Conservation (phyloP, 2,797 vertebrate genomes). For the Sebastes vulpes region DNA sequence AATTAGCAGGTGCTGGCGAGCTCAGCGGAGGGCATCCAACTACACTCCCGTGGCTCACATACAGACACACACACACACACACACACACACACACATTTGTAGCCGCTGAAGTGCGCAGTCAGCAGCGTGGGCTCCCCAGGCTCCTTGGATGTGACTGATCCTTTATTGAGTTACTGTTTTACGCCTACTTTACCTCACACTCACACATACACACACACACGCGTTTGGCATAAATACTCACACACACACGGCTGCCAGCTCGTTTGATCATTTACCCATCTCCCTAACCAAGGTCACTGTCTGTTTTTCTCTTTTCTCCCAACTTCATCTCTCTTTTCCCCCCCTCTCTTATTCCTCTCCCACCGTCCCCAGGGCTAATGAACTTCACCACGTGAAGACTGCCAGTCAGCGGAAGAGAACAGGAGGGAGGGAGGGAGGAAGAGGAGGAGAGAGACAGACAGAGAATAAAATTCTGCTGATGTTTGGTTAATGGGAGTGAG, state of each 20-base stretch:
- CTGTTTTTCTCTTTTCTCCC: slow-evolving; percentile 81
- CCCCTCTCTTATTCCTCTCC: slow-evolving; percentile 73
- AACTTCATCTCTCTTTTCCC: slow-evolving; percentile 70
- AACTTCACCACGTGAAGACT: slow-evolving; percentile 85
- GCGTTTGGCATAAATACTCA: slow-evolving; percentile 39
- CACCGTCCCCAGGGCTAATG: slow-evolving; percentile 80
- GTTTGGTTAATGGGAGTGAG: slow-evolving; percentile 85
- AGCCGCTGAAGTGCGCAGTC: slow-evolving; percentile 82
- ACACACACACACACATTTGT: slow-evolving; percentile 69
- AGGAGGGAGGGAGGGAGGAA: slow-evolving; percentile 47
- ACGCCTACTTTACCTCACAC: slow-evolving; percentile 84
- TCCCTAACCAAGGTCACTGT: slow-evolving; percentile 87
- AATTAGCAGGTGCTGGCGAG: slow-evolving; percentile 95
- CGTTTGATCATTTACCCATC: slow-evolving; percentile 88
- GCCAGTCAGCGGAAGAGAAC: slow-evolving; percentile 85
- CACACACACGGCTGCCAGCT: slow-evolving; percentile 69
- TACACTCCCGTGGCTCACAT: slow-evolving; percentile 91
- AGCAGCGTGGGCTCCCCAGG: slow-evolving; percentile 83
- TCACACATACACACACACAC: slow-evolving; percentile 33
- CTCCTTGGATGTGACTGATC: slow-evolving; percentile 89
- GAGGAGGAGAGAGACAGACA: slow-evolving; percentile 64
- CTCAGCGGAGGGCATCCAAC: slow-evolving; percentile 86
- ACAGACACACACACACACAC: slow-evolving; percentile 50
- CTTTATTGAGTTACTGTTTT: slow-evolving; percentile 89
- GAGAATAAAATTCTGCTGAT: slow-evolving; percentile 86